Conservation (phyloP, 1,140 invertebrate species). For the Melipona quadrifasciata region DNA sequence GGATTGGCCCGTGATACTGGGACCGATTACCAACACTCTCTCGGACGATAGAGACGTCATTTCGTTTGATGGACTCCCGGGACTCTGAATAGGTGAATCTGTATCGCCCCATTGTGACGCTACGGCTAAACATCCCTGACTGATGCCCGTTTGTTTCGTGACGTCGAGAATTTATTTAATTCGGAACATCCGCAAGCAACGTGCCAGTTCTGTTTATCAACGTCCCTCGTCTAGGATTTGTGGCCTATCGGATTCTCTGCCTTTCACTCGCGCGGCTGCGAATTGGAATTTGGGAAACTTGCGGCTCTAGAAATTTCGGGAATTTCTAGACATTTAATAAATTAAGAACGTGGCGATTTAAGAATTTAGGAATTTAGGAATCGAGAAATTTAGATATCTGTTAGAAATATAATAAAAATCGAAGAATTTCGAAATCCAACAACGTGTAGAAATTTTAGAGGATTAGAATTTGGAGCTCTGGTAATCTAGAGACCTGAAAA, state of each 20-base stretch:
- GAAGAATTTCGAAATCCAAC: too few relatives aligned
- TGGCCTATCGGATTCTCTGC: too few relatives aligned
- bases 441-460: too few relatives aligned
- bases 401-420: neutral
- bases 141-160: neutral
- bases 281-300: too few relatives aligned
- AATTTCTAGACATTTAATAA: too few relatives aligned
- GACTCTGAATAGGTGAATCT: constrained; percentile 44
- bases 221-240: too few relatives aligned
- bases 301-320: too few relatives aligned
- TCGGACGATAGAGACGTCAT: constrained; percentile 58
- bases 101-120: constrained; percentile 2
- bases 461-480: neutral
- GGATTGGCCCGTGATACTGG: constrained; percentile 63
- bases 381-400: neutral
- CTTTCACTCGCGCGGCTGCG: too few relatives aligned
- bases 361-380: neutral
- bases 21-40: constrained; percentile 60
- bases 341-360: too few relatives aligned
- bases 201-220: neutral
- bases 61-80: constrained; percentile 55
- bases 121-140: constrained; percentile 14
- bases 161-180: constrained; percentile 1
- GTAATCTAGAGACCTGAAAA: neutral
- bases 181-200: neutral